These are phyloP conservation scores for Phycodurus eques DNA, from an alignment of 2,113 vertebrate genomes.

Conservation along the genomic window DNA sequence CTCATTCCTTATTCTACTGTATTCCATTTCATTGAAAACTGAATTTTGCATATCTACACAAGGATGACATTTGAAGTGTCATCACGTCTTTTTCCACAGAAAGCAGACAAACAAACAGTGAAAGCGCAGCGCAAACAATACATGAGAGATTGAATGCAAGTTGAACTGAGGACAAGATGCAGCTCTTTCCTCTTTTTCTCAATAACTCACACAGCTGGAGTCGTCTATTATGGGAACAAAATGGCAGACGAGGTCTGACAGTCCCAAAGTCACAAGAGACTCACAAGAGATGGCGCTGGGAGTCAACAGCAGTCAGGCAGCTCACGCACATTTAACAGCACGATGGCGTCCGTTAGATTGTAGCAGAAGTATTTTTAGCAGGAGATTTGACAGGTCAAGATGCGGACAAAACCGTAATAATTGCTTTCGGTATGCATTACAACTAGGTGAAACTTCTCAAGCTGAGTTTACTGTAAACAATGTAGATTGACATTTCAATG, in stretches of 20 bases:
- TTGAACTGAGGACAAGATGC: constrained; percentile 3
- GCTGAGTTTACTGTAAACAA: constrained; percentile 53
- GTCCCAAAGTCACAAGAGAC: constrained; percentile 4
- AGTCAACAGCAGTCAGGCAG: constrained; percentile 4
- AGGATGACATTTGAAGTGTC: too few relatives aligned
- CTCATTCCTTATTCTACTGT: too few relatives aligned
- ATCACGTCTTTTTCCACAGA: background rate
- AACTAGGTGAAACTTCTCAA: constrained; percentile 9
- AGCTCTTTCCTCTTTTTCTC: background rate
- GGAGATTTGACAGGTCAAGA: background rate
- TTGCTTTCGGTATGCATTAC: background rate
- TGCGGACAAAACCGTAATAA: background rate
- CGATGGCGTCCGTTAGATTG: background rate
- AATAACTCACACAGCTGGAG: constrained; percentile 5
- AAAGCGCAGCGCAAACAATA: background rate
- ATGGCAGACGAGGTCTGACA: background rate
- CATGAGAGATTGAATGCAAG: background rate
- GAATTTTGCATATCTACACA: too few relatives aligned
- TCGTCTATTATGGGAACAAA: constrained; percentile 1
- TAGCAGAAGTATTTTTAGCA: background rate
- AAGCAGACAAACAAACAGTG: background rate
- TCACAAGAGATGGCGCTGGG: background rate
- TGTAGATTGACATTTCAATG: background rate
- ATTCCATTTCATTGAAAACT: too few relatives aligned
- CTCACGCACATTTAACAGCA: background rate